Evolutionary conservation across 2,888 invertebrate species (phyloP), one percentile per base, ranked within the genome.

Genomic region (Drosophila anomelani): DNA sequence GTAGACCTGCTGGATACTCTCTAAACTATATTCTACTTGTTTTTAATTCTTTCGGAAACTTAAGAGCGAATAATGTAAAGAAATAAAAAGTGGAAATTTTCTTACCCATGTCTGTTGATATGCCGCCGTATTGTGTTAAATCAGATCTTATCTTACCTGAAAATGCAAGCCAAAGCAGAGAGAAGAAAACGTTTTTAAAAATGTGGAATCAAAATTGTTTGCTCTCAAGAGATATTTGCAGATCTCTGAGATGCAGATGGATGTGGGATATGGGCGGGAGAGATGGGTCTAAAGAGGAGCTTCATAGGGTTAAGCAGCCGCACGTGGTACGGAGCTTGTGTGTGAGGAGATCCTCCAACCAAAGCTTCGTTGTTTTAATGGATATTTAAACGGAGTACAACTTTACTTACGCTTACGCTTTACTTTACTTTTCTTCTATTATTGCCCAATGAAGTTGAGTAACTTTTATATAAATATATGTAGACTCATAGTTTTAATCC

Each of bases 81-180:
- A 81, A 77, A 79, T 80, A 89, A 89, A 88, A 88, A 83, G 88
- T 91, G 90, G 84, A 91, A 91, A 88, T 87, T 84, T 90, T 90
- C 91, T 91, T 91, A 91, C 91, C 91, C 91, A 91, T 91, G 89
- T 91, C 91, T 91, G 91, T 90, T 91, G 91, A 90, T 90, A 91
- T 91, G 88, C 91, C 91, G 91, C 91, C 91, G 84, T 91, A 91
- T 90, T 91, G 91, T 90, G 91, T 91, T 90, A 91, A 91, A 91
- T 91, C 91, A 85, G 91, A 91, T 91, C 91, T 91, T 91, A 91
- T 91, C 91, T 91, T 91, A 91, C 91, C 91, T 91, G 83, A 76
- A 91, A 90, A 75, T 75, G 74, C 67, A 79, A 64, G 64, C 73
- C 39, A 66, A 78, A 83, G 73, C 69, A 53, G 72, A 86, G 77